Conservation (phyloP, 1,140 invertebrate species). For the Anastrepha obliqua region DNA sequence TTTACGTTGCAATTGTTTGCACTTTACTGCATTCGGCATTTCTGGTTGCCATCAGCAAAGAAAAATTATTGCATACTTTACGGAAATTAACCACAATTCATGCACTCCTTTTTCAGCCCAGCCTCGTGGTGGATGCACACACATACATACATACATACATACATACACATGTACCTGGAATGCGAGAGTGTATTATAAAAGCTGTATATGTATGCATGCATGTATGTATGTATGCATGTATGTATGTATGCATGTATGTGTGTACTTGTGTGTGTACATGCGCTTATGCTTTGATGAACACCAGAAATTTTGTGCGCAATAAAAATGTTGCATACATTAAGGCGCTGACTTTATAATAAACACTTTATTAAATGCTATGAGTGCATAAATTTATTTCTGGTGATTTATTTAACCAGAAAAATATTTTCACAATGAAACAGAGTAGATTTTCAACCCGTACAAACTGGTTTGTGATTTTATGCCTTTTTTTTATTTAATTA, state of each 20-base stretch:
- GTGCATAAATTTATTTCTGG: neutral
- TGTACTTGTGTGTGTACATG: no score
- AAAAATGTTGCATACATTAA: neutral
- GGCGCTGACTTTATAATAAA: neutral
- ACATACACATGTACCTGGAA: neutral
- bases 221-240: neutral
- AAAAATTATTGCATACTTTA: slow-evolving; percentile 73
- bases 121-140: neutral
- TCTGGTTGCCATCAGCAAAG: neutral
- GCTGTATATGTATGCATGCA: neutral
- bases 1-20: slow-evolving; percentile 22
- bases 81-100: slow-evolving; percentile 73
- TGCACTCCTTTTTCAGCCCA: slow-evolving; percentile 62
- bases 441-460: neutral
- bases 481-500: neutral
- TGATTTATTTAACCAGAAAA: neutral
- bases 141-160: neutral
- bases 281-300: neutral
- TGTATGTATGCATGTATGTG: no score
- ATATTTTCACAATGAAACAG: neutral
- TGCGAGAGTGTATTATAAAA: neutral
- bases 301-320: neutral
- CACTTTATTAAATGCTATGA: neutral
- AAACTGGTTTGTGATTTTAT: neutral
- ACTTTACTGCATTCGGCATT: slow-evolving; percentile 12